Conservation (phyloP, 1,140 invertebrate species). For the Caenorhabditis elegans region WBcel235 BX284605.5:2902501-2903000, state of each 20-base stretch:
- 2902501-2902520: neutral
- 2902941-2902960: neutral
- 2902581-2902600: neutral
- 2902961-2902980: neutral
- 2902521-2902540: neutral
- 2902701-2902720: too few species aligned
- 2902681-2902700: neutral
- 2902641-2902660: neutral
- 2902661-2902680: neutral
- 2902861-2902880: too few species aligned
- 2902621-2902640: neutral
- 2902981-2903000: neutral
- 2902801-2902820: neutral
- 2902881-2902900: neutral
- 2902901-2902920: neutral
- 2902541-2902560: neutral
- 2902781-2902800: neutral
- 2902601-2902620: neutral
- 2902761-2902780: neutral
- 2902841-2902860: neutral
- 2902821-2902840: neutral
- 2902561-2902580: neutral
- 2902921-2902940: neutral
- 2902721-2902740: too few species aligned
- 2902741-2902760: neutral